Evolutionary conservation across 2,113 vertebrate species (phyloP).

Genomic region (Perca flavescens): DNA sequence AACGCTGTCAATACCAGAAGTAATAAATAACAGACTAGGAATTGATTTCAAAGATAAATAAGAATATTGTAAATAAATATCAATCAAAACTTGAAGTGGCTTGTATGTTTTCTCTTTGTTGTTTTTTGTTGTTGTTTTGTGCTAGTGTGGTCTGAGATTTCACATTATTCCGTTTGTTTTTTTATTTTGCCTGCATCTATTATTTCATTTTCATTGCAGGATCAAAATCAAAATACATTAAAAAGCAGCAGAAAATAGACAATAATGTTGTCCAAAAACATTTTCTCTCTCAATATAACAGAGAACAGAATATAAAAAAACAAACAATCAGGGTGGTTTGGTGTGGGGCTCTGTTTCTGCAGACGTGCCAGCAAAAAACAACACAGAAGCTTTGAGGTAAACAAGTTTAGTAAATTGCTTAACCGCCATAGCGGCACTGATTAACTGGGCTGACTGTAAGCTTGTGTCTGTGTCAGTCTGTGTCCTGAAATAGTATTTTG

Average conservation of each 20-base stretch:
- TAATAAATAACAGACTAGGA: neutral
- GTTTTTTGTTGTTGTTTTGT: neutral
- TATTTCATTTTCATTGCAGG: constrained; percentile 1
- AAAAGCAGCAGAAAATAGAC: neutral
- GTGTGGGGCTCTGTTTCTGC: neutral
- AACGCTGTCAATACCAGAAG: neutral
- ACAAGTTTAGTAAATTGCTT: neutral
- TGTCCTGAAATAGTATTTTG: constrained; percentile 19
- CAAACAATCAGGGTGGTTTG: neutral
- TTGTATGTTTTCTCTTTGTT: no score
- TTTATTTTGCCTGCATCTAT: constrained; percentile 1
- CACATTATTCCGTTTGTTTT: constrained; percentile 2
- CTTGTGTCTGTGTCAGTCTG: constrained; percentile 8
- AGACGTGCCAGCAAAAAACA: neutral
- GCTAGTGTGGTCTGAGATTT: neutral
- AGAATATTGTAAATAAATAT: neutral
- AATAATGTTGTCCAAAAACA: neutral
- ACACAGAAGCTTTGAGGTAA: constrained; percentile 1
- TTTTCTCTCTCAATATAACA: neutral
- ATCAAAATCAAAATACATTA: constrained; percentile 1
- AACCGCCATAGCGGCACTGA: neutral
- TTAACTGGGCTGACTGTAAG: neutral
- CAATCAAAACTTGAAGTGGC: neutral
- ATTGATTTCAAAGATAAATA: neutral
- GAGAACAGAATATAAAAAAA: neutral